Evolutionary conservation across 1,140 invertebrate species (phyloP).

Genomic region (Eueides isabella): DNA sequence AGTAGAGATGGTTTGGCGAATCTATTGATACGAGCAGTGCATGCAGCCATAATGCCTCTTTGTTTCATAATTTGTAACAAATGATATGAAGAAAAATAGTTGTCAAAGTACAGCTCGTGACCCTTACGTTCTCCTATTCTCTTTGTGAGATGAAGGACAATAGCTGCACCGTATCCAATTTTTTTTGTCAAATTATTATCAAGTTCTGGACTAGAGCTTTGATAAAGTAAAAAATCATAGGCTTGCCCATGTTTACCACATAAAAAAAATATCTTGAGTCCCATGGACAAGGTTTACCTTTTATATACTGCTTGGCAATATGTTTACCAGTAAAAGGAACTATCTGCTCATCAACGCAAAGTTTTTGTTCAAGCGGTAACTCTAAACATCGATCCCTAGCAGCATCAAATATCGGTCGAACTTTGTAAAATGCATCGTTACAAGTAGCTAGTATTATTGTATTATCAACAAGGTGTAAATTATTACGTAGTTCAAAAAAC

Average conservation of each 20-base stretch:
- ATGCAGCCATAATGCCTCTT: constrained; percentile 61
- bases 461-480: too few species aligned
- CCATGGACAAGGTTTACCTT: constrained; percentile 9
- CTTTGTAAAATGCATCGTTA: too few species aligned
- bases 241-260: too few species aligned
- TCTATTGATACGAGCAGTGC: constrained; percentile 60
- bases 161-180: constrained; percentile 48
- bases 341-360: too few species aligned
- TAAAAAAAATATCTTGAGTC: constrained; percentile 8
- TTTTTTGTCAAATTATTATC: constrained; percentile 47
- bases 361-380: too few species aligned
- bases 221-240: constrained; percentile 58
- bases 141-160: constrained; percentile 50
- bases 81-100: constrained; percentile 64
- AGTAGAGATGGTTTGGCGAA: constrained; percentile 58
- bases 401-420: too few species aligned
- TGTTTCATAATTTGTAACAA: constrained; percentile 60
- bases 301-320: neutral
- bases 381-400: too few species aligned
- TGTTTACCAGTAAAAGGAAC: constrained; percentile 27
- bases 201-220: constrained; percentile 48
- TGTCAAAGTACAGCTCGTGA: constrained; percentile 50
- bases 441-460: too few species aligned
- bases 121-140: constrained; percentile 51
- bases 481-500: too few species aligned